Evolutionary conservation across 2,888 invertebrate genomes (phyloP), one percentile per base, ranked within the genome.

Genomic region (Nowickia ferox): DNA sequence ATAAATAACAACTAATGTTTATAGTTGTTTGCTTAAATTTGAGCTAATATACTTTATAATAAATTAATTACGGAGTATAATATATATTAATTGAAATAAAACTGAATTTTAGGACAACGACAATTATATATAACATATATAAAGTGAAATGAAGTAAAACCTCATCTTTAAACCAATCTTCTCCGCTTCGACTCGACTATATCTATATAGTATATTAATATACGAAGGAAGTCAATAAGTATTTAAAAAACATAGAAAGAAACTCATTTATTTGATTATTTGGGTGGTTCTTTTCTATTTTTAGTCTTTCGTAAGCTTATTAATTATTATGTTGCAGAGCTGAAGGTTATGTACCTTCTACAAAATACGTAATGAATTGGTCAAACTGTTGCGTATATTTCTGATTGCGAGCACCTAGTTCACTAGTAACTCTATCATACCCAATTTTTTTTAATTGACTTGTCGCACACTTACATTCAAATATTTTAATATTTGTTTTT

Each of bases 11-110:
- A 81, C 81, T 68, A 46, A 61, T 53, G 11, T 19, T 83, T 48
- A 86, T 83, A 86, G 84, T 87, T 87, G 84, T 84, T 87, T 81
- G 68, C 77, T 83, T 77, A 71, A 77, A 77, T 55, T 76, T 81
- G 69, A 84, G 71, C 81, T 84, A 84, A 30, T 82, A 82, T 22
- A 80, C 65, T 71, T 59, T 17, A 76, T 65, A 74, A 30, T 40
- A n/a, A 57, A 68, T n/a, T n/a, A 48, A 8, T 19, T 69, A 44
- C 22, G 42, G 17, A 75, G 46, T 63, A 79, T 79, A 81, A 71
- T 78, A 61, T 63, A 61, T 68, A 68, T 42, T 77, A 55, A 59
- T n/a, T 61, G 51, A 81, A 65, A 65, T 66, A 68, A 71, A 71
- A 61, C 15, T 71, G 61, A 86, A 82, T 75, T 83, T 86, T 76